Conservation (phyloP, 2,797 vertebrate genomes). For the Cyprinella venusta region DNA sequence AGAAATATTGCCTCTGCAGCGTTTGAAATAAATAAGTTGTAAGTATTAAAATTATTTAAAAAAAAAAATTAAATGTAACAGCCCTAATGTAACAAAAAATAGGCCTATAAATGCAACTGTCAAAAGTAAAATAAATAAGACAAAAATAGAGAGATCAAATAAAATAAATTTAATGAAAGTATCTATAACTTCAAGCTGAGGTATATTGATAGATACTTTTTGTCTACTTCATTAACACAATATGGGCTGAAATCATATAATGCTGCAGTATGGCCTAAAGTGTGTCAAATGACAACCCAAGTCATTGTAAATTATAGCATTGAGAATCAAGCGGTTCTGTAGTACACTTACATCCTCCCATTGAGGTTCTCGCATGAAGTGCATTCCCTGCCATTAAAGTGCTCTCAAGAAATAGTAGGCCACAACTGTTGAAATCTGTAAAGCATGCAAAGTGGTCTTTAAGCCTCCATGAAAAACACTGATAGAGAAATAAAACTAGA, state of each 20-base stretch:
- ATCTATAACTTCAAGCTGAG: background rate
- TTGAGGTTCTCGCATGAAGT: slow-evolving; percentile 34
- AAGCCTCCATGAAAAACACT: slow-evolving; percentile 10
- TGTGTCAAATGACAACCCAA: slow-evolving; percentile 26
- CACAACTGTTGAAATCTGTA: slow-evolving; percentile 28
- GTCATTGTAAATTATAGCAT: slow-evolving; percentile 37
- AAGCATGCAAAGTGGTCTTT: slow-evolving; percentile 26
- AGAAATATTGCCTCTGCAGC: background rate
- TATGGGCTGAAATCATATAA: slow-evolving; percentile 19
- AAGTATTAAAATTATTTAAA: background rate
- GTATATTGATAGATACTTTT: background rate
- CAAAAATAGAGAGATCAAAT: background rate
- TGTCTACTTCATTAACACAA: slow-evolving; percentile 16
- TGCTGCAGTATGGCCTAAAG: background rate
- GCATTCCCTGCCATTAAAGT: slow-evolving; percentile 44
- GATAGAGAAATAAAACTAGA: slow-evolving; percentile 21
- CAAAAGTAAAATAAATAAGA: background rate
- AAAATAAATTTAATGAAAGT: background rate
- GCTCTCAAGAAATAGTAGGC: slow-evolving; percentile 39
- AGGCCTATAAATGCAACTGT: background rate
- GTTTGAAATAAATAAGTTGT: background rate
- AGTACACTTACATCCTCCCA: slow-evolving; percentile 30
- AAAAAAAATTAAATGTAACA: background rate
- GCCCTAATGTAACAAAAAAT: background rate
- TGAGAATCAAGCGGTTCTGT: slow-evolving; percentile 33